Conservation (phyloP, 2,888 invertebrate genomes). For the Meganola albula region DNA sequence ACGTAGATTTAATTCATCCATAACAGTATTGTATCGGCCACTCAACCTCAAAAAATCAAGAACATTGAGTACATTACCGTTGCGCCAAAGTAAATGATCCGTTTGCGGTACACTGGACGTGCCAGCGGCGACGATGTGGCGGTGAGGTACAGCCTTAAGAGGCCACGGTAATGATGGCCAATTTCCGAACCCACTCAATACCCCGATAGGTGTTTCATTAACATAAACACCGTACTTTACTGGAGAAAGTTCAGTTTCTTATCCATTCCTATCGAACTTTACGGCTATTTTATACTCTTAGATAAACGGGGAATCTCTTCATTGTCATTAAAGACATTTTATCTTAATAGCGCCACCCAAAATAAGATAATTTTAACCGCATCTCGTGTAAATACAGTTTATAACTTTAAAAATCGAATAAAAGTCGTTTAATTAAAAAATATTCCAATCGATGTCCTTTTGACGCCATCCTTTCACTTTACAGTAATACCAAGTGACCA, state of each 20-base stretch:
- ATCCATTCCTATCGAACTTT: slow-evolving; percentile 12
- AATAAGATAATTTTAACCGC: too few relatives aligned
- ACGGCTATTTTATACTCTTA: slow-evolving; percentile 18
- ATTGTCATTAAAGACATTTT: slow-evolving; percentile 16
- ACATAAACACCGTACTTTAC: slow-evolving; percentile 19
- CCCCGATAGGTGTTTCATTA: slow-evolving; percentile 34
- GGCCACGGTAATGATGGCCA: slow-evolving; percentile 51
- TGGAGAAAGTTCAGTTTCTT: slow-evolving; percentile 24
- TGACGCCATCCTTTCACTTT: too few relatives aligned
- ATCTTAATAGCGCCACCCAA: too few relatives aligned
- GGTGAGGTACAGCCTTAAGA: slow-evolving; percentile 47
- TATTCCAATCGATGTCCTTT: too few relatives aligned
- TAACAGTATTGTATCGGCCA: slow-evolving; percentile 28
- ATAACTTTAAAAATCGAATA: too few relatives aligned
- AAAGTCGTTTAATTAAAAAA: too few relatives aligned
- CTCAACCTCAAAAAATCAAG: slow-evolving; percentile 38
- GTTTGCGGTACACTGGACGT: slow-evolving; percentile 40
- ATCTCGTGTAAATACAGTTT: too few relatives aligned
- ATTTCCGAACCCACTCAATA: slow-evolving; percentile 46
- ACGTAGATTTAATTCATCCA: too few relatives aligned
- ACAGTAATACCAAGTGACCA: too few relatives aligned
- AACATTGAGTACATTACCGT: slow-evolving; percentile 46
- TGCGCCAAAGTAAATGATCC: slow-evolving; percentile 49
- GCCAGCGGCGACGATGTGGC: too few relatives aligned
- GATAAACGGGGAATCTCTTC: too few relatives aligned